These are phyloP conservation scores for Drosophila bocqueti DNA, from an alignment of 1,140 invertebrate genomes.

Conservation along the genomic window DNA sequence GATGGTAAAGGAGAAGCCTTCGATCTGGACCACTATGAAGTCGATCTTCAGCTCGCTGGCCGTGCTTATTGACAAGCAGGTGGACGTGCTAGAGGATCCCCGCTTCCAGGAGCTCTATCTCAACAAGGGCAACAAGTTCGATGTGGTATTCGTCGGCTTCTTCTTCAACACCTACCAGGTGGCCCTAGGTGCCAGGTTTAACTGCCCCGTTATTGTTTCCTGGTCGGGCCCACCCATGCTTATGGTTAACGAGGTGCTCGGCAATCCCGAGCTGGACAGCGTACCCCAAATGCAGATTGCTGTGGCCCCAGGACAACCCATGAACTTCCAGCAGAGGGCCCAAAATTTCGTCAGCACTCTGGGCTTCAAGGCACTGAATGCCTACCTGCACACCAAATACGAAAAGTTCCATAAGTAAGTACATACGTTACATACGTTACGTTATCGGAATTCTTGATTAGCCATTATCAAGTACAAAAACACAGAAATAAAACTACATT, in stretches of 20 bases:
- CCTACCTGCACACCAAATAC: conserved; percentile 26
- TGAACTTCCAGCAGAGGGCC: conserved; percentile 61
- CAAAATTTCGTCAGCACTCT: conserved; percentile 41
- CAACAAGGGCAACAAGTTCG: conserved; percentile 74
- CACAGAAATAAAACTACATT: no score
- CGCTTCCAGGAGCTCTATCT: conserved; percentile 66
- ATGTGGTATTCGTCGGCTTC: conserved; percentile 68
- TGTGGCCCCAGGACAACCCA: conserved; percentile 35
- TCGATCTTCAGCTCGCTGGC: conserved; percentile 48
- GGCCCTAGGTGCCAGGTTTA: conserved; percentile 64
- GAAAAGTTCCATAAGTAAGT: conserved; percentile 57
- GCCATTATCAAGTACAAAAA: background rate
- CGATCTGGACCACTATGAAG: conserved; percentile 44
- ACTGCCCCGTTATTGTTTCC: conserved; percentile 62
- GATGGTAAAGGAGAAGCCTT: conserved; percentile 61
- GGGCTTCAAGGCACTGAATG: conserved; percentile 14
- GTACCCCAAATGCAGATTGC: conserved; percentile 61
- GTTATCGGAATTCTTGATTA: background rate
- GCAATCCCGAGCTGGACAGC: conserved; percentile 61
- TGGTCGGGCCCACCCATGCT: conserved; percentile 60
- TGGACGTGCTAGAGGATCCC: conserved; percentile 61
- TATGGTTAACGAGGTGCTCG: conserved; percentile 50
- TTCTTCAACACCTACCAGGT: conserved; percentile 73
- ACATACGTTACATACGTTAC: no score
- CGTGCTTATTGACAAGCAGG: conserved; percentile 60